Evolutionary conservation across 2,113 vertebrate species (phyloP), one percentile per base, ranked within the genome.

Genomic region (Daboia siamensis): DNA sequence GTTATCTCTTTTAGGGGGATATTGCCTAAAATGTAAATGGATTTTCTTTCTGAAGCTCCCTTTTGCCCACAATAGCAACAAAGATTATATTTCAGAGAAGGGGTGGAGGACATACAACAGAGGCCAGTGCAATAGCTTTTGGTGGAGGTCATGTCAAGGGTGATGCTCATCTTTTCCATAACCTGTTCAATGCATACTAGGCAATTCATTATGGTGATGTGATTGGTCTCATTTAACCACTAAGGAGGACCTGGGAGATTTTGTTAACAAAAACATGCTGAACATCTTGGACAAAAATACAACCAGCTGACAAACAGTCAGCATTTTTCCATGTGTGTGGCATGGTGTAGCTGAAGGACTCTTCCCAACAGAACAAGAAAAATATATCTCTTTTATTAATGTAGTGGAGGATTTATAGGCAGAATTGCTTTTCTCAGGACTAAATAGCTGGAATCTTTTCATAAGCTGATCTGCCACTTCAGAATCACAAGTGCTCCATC

Each of bases 401-500:
- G 90, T 59, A 64, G 21, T 86, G 1, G 80, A 84, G 88, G 91
- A 90, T 93, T 93, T 94, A 80, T 93, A 95, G 92, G 90, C 93
- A 94, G 91, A 95, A 94, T 92, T 91, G 94, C 86, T 54, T 15
- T 24, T 15, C 90, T 86, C 92, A 33, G 4, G 5, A 91, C 86
- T 93, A 92, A 94, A 90, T 57, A 8, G 59, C 88, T 93, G 74
- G 21, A 90, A 90, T 64, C 59, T 69, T 84, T 93, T 92, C 61
- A 23, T 39, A 20, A 26, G 86, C 46, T 90, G 17, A 80, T 51
- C 39, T 17, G 90, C 93, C 69, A 61, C 89, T 97, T 96, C 93
- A 94, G 96, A 97, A 97, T 97, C 29, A 96, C 97, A 97, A 95
- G 95, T 97, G n/a, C 97, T 93, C 98, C 98, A 98, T 97, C 98